Evolutionary conservation across 1,140 invertebrate genomes (phyloP), one percentile per base, ranked within the genome.

Genomic region (Melipona quadrifasciata): DNA sequence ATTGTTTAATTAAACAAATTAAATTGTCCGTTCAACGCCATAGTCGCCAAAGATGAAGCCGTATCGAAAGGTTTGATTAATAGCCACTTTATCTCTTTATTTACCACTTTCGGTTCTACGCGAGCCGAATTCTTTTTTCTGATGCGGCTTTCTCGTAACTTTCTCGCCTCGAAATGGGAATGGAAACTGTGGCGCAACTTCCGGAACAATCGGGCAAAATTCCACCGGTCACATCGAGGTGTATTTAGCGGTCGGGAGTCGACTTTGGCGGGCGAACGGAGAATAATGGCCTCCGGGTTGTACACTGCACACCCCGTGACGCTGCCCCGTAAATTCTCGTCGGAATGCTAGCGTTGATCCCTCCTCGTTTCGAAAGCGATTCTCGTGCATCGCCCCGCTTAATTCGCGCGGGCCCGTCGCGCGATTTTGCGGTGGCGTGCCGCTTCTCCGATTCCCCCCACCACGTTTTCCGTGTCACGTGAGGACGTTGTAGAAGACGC

Each of bases 271-370:
- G n/a, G 8, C n/a, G 53, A 73, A 34, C 19, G n/a, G 61, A 51
- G 76, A 79, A 79, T 65, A 79, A 67, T 53, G 19, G 64, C 31
- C 1, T n/a, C 10, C 27, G 64, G 47, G n/a, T 14, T 24, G 71
- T 27, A 11, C 1, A 16, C 16, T 19, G 31, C 31, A 31, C 31
- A 31, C 31, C 31, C 31, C 24, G n/a, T 6, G 47, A 21, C 21
- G 71, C 8, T 17, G 39, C 47, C 58, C 53, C 61, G 64, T 67
- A 67, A 79, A 67, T 79, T 79, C 67, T 67, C 76, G 76, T 76
- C 57, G 34, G 57, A 75, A 76, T n/a, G 24, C 74, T 24, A 61
- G 21, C 34, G 73, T 34, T 75, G 14, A n/a, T 31, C n/a, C 57
- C 74, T 76, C 57, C 12, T 61, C 57, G 57, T 61, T 76, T 27